Evolutionary conservation across 2,113 vertebrate genomes (phyloP), one percentile per base, ranked within the genome.

Genomic region (Etheostoma cragini): DNA sequence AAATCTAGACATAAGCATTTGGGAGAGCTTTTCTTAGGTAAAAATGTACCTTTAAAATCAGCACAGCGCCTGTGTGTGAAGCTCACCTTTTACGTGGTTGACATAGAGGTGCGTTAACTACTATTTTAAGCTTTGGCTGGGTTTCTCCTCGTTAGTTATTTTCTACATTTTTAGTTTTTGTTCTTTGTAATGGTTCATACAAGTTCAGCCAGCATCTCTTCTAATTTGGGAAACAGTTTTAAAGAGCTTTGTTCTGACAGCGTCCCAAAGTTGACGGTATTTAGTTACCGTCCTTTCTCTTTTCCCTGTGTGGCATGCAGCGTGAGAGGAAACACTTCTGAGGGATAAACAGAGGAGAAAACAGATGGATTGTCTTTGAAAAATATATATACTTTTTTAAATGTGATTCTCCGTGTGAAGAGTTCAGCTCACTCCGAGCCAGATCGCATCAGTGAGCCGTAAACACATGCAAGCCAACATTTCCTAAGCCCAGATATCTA

Each of bases 221-320:
- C 72, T 84, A 85, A 84, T 89, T 85, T 76, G 33, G 78, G 78
- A 82, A 82, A 87, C 65, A 7, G 53, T 82, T 87, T 80, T 83
- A 76, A 70, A 73, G 61, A 80, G 63, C 64, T 68, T 69, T 4
- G 10, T 58, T 71, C 52, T 77, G 63, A 63, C 60, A 12, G 56
- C 3, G 26, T 1, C 58, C 69, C 83, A 83, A 11, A 49, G 26
- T 61, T 3, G 12, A 65, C 45, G 76, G 68, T 13, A 35, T 54
- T 86, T 17, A n/a, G 58, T 72, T 50, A 42, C 17, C 24, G 0
- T 58, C 45, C 38, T 76, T 78, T 35, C 68, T 53, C 30, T 78
- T 78, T 78, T 49, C 4, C n/a, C 62, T 66, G 38, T 12, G 71
- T 21, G 57, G 56, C 76, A 84, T 49, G 61, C 17, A 22, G 24